Evolutionary conservation across 2,113 vertebrate species (phyloP), one percentile per base, ranked within the genome.

Genomic region (Parotia lawesii): DNA sequence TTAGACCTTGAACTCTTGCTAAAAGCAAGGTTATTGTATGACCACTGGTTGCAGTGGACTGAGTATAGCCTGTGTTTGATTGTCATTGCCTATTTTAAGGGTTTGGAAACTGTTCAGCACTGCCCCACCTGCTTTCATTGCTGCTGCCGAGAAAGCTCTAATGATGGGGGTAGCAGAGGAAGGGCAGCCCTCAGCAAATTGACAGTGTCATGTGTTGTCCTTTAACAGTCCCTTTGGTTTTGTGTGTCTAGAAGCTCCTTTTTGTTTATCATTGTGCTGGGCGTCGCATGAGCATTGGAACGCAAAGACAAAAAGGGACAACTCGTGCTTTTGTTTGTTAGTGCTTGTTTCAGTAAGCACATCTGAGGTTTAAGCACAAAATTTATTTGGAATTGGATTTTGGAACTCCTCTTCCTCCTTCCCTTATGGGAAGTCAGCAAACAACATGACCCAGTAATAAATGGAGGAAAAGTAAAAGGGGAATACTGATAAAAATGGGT

Each of bases 221-320:
- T 89, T 78, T 90, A 80, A 29, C 70, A 89, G 79, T 48, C 45
- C 40, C 86, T 91, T 95, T 83, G 64, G 84, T 91, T 86, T 47
- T 85, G 28, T 4, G 1, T 71, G 50, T 88, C 78, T 53, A 78
- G 94, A 96, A 92, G 62, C 70, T 85, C 61, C 86, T 89, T 90
- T 95, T 89, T 96, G 91, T 87, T 75, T 86, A 64, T 45, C 40
- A 12, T 67, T 94, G 53, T 93, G 72, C 86, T 93, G 73, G 83
- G 18, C 75, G 61, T 77, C 4, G 12, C 65, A 27, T 33, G 61
- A 69, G 40, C 31, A 2, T 84, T 93, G 78, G 83, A 75, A 95
- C 54, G 33, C 86, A 93, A 53, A 84, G 70, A 48, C 54, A 81
- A 69, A 96, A 84, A 82, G 35, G 25, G 40, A 69, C 70, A 65